phyloP scores from a whole-genome alignment of 2,797 vertebrate species.

The Sebastes oblongus region DNA sequence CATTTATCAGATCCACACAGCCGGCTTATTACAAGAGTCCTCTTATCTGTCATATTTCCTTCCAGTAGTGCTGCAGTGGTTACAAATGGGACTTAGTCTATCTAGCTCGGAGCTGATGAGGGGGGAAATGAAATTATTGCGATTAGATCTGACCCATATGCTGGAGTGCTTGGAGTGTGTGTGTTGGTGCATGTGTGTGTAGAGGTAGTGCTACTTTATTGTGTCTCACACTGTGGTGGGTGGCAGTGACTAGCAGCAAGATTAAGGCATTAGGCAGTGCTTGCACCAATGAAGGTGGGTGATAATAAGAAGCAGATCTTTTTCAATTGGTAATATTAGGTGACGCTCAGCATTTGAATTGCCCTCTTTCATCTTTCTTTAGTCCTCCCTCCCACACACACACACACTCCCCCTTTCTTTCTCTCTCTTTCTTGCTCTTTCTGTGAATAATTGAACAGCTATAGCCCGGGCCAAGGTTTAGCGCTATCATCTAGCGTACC shows the following conservation, averaged over 20 bases:
- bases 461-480: slow-evolving; percentile 59
- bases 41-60: slow-evolving; percentile 81
- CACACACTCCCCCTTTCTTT: background rate
- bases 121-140: slow-evolving; percentile 80
- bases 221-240: slow-evolving; percentile 50
- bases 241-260: slow-evolving; percentile 55
- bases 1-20: slow-evolving; percentile 80
- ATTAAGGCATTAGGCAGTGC: slow-evolving; percentile 53
- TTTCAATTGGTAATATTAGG: slow-evolving; percentile 46
- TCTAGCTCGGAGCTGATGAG: slow-evolving; percentile 78
- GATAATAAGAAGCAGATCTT: slow-evolving; percentile 48
- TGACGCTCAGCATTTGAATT: slow-evolving; percentile 29
- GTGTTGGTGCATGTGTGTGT: slow-evolving; percentile 18
- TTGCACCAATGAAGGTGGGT: slow-evolving; percentile 43
- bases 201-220: slow-evolving; percentile 50
- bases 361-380: slow-evolving; percentile 18
- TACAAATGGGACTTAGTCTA: slow-evolving; percentile 80
- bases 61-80: slow-evolving; percentile 72
- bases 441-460: slow-evolving; percentile 67
- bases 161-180: slow-evolving; percentile 66
- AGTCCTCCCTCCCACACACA: background rate
- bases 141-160: slow-evolving; percentile 83
- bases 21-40: slow-evolving; percentile 77
- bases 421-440: slow-evolving; percentile 31
- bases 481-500: slow-evolving; percentile 43